phyloP scores from a whole-genome alignment of 1,140 invertebrate genomes.

The Leptopilina boulardi region DNA sequence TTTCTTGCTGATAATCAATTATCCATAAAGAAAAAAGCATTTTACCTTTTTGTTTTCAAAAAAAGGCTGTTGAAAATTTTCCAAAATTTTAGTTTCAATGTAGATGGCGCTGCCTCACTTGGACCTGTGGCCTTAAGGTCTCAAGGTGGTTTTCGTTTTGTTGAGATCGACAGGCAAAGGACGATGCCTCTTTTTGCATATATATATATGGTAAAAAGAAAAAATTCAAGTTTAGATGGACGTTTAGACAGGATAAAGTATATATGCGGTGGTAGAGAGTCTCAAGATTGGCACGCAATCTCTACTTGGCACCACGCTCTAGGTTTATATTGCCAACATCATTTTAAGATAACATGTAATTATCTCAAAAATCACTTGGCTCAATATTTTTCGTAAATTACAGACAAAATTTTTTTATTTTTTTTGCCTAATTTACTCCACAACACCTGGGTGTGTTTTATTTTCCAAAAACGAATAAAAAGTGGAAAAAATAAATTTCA shows the following conservation, averaged over 20 bases:
- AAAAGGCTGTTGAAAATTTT: too few species aligned
- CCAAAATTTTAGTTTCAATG: too few species aligned
- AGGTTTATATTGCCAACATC: not conserved
- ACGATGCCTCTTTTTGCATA: too few species aligned
- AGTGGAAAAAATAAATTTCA: too few species aligned
- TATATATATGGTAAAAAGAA: not conserved
- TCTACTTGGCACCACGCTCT: not conserved
- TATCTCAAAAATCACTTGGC: not conserved
- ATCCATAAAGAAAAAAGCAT: too few species aligned
- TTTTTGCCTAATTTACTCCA: not conserved
- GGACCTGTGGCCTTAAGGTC: too few species aligned
- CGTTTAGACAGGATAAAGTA: slow-evolving; percentile 41
- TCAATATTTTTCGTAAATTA: not conserved
- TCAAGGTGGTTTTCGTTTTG: not conserved
- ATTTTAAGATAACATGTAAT: not conserved
- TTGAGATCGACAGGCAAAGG: not conserved
- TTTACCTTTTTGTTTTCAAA: too few species aligned
- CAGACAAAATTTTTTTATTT: not conserved
- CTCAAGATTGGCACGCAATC: slow-evolving; percentile 4
- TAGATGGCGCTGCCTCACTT: too few species aligned
- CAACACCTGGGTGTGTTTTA: not conserved
- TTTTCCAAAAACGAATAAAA: too few species aligned
- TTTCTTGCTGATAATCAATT: too few species aligned
- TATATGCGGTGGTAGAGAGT: slow-evolving; percentile 11
- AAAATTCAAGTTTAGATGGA: not conserved